A percentile compares a stretch with the other conserved stretches of the same genome.
phyloP scores from a whole-genome alignment of 2,888 invertebrate genomes.

The Ganaspis brasiliensis region DNA sequence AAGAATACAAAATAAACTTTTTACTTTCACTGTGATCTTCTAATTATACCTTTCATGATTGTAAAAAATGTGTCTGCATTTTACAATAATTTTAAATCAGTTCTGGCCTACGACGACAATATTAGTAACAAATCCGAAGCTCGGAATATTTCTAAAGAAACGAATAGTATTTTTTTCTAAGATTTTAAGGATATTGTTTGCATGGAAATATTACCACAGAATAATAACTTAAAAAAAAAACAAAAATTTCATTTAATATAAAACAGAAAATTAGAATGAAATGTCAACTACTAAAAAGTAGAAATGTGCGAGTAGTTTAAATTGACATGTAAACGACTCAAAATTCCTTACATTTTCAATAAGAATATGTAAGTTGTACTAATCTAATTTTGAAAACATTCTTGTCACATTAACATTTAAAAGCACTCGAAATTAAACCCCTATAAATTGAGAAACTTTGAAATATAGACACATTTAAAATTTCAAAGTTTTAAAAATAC shows the following conservation, averaged over 20 bases:
- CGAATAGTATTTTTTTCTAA: conserved; percentile 48
- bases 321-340: no score
- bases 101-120: conserved; percentile 60
- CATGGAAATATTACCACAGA: not conserved
- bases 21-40: conserved; percentile 63
- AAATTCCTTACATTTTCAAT: no score
- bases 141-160: conserved; percentile 51
- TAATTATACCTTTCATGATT: conserved; percentile 70
- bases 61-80: conserved; percentile 76
- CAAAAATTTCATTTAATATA: not conserved
- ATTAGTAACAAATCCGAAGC: conserved; percentile 46
- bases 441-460: no score
- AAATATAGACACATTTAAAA: no score
- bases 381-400: no score
- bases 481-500: no score
- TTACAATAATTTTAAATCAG: conserved; percentile 70
- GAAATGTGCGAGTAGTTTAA: no score
- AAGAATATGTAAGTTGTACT: no score
- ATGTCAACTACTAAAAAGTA: no score
- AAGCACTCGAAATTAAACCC: no score
- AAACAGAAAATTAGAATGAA: not conserved
- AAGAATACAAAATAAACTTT: conserved; percentile 4
- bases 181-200: conserved; percentile 23
- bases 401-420: no score
- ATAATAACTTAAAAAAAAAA: not conserved